phyloP scores from a whole-genome alignment of 2,797 vertebrate genomes.

The Hydrocynus forskahlii region DNA sequence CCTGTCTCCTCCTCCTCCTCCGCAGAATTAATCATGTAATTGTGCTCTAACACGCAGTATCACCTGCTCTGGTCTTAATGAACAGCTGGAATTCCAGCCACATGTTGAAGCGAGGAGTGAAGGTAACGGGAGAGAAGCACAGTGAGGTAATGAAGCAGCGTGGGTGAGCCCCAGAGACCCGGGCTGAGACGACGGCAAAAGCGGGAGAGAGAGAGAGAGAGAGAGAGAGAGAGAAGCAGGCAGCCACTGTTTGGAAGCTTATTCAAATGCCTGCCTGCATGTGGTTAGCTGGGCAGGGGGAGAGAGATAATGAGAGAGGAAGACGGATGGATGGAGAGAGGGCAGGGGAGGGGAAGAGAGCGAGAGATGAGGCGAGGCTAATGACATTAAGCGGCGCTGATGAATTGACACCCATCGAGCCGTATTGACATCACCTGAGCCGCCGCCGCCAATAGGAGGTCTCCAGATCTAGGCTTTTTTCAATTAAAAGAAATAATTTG shows the following conservation, averaged over 20 bases:
- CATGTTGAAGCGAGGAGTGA: constrained; percentile 63
- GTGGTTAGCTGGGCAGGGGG: constrained; percentile 46
- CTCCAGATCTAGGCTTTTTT: constrained; percentile 52
- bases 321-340: constrained; percentile 69
- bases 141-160: constrained; percentile 55
- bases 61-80: constrained; percentile 79
- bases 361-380: constrained; percentile 78
- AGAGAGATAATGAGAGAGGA: constrained; percentile 66
- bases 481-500: constrained; percentile 74
- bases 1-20: constrained; percentile 69
- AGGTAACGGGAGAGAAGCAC: constrained; percentile 25
- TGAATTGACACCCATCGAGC: constrained; percentile 81
- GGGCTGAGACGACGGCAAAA: neutral
- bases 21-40: constrained; percentile 80
- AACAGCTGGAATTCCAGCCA: constrained; percentile 76
- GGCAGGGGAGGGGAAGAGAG: constrained; percentile 67
- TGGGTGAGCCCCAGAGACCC: constrained; percentile 36
- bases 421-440: constrained; percentile 78
- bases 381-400: constrained; percentile 83
- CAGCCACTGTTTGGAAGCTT: constrained; percentile 66
- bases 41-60: constrained; percentile 82
- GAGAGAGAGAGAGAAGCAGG: constrained; percentile 6
- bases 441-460: constrained; percentile 59
- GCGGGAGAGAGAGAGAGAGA: constrained; percentile 13
- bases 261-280: constrained; percentile 55